A percentile compares a stretch with the other conserved stretches of the same genome.
phyloP scores from a whole-genome alignment of 1,140 invertebrate genomes.

The Gonatopus flavifemur region DNA sequence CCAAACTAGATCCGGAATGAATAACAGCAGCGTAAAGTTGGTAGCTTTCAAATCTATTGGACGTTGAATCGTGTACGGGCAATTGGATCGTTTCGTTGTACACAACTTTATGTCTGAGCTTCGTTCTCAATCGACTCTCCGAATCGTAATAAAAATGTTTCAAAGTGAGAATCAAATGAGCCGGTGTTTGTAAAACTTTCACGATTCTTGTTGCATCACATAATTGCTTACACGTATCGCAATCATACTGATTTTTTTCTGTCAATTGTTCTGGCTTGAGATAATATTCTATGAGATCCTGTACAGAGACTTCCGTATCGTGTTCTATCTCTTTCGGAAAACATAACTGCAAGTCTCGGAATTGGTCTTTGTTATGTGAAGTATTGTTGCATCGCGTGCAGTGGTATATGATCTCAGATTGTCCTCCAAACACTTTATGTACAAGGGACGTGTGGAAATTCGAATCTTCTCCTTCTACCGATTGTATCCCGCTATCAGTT shows the following conservation, averaged over 20 bases:
- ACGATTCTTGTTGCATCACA: constrained; percentile 77
- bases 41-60: constrained; percentile 58
- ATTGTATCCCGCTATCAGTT: constrained; percentile 57
- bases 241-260: constrained; percentile 83
- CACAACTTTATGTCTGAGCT: constrained; percentile 69
- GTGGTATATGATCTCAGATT: constrained; percentile 69
- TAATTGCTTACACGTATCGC: constrained; percentile 72
- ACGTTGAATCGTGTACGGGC: constrained; percentile 53
- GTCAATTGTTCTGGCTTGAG: constrained; percentile 73
- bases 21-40: constrained; percentile 79
- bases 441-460: constrained; percentile 58
- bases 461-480: constrained; percentile 50
- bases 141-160: constrained; percentile 81
- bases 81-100: constrained; percentile 65
- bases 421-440: constrained; percentile 73
- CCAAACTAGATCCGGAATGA: constrained; percentile 78
- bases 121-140: constrained; percentile 70
- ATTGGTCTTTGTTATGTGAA: constrained; percentile 73
- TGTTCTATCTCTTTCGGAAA: constrained; percentile 69
- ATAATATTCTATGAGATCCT: constrained; percentile 74
- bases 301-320: constrained; percentile 62
- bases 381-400: constrained; percentile 71
- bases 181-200: constrained; percentile 70
- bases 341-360: constrained; percentile 79
- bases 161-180: constrained; percentile 76